Percentiles rank a stretch among this genome's conserved stretches.
These are phyloP conservation scores for Actias luna DNA, from an alignment of 2,888 invertebrate genomes.

Conservation along the genomic window DNA sequence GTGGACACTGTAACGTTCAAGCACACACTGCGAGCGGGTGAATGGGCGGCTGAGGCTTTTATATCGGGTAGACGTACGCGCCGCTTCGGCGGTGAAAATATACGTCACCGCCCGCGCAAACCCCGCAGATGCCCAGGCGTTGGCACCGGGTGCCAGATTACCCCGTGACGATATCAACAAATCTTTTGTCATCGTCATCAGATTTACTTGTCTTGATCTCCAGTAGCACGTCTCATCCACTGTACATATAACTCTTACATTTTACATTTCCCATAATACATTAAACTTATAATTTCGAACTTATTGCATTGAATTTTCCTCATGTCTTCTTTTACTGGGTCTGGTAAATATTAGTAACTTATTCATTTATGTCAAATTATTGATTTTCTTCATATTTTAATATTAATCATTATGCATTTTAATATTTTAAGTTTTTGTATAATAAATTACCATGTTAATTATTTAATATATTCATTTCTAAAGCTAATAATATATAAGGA, in stretches of 20 bases:
- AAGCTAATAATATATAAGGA: neutral
- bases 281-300: too few species aligned
- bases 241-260: neutral
- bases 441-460: constrained; percentile 15
- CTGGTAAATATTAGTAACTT: neutral
- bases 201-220: constrained; percentile 14
- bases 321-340: neutral
- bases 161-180: constrained; percentile 31
- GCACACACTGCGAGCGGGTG: constrained; percentile 82
- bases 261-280: neutral
- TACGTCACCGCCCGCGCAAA: constrained; percentile 53
- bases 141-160: constrained; percentile 16
- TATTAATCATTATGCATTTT: neutral
- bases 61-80: constrained; percentile 74
- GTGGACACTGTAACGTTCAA: constrained; percentile 78
- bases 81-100: constrained; percentile 69
- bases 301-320: neutral
- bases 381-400: neutral
- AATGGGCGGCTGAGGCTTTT: constrained; percentile 78
- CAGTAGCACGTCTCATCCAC: neutral
- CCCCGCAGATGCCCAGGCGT: constrained; percentile 28
- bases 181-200: constrained; percentile 17
- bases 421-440: constrained; percentile 11
- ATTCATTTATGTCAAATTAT: neutral
- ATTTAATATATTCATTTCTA: constrained; percentile 6